Conservation (phyloP, 2,888 invertebrate genomes). For the Pecten maximus region DNA sequence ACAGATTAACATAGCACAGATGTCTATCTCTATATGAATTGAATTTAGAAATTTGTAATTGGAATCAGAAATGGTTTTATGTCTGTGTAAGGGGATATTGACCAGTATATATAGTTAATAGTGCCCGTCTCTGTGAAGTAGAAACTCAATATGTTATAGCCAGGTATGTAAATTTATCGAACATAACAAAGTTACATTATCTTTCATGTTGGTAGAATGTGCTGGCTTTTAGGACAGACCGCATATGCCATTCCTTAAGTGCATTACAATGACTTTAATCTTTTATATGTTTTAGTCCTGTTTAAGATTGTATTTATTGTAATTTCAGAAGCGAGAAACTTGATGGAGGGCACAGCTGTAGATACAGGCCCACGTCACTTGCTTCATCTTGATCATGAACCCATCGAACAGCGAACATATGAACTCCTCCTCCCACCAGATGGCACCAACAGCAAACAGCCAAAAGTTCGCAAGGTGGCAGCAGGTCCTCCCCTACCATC, state of each 20-base stretch:
- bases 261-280: neutral
- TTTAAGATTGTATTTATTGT: neutral
- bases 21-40: neutral
- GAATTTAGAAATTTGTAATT: neutral
- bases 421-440: slow-evolving; percentile 53
- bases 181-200: too few relatives aligned
- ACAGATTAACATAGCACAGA: neutral
- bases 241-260: too few relatives aligned
- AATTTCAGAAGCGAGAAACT: neutral
- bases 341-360: slow-evolving; percentile 5
- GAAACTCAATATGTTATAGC: too few relatives aligned
- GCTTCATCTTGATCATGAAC: slow-evolving; percentile 66
- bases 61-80: neutral
- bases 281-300: neutral
- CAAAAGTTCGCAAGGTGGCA: slow-evolving; percentile 73
- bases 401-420: slow-evolving; percentile 59
- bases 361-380: slow-evolving; percentile 56
- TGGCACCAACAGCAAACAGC: slow-evolving; percentile 61
- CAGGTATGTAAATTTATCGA: too few relatives aligned
- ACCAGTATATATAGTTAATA: too few relatives aligned
- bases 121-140: too few relatives aligned
- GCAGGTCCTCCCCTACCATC: slow-evolving; percentile 71
- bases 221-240: too few relatives aligned
- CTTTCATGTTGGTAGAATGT: too few relatives aligned
- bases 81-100: too few relatives aligned